Conservation (phyloP, 2,797 vertebrate species). For the Phrynocephalus vlangalii region DNA sequence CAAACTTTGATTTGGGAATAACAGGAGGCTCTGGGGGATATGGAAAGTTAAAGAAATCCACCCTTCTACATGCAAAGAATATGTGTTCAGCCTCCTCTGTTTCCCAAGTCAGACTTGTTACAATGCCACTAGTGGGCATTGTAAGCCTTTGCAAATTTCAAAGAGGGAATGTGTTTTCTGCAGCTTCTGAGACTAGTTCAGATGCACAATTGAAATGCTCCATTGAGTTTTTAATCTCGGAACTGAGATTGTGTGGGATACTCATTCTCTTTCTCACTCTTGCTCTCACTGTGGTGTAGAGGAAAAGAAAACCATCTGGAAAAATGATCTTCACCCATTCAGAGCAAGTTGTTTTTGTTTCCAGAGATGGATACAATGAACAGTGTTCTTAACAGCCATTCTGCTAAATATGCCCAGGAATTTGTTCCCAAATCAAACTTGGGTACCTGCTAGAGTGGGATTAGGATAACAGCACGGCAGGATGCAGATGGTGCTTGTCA, state of each 20-base stretch:
- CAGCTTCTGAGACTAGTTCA: background rate
- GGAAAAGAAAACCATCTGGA: background rate
- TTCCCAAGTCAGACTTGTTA: constrained; percentile 42
- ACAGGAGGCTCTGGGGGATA: background rate
- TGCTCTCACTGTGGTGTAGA: background rate
- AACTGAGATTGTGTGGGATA: background rate
- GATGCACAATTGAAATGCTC: constrained; percentile 1
- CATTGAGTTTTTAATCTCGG: background rate
- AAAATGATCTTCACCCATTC: background rate
- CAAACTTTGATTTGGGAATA: background rate
- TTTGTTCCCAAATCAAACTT: background rate
- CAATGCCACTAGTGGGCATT: constrained; percentile 44
- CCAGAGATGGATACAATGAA: background rate
- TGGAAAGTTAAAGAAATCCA: background rate
- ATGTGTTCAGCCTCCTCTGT: constrained; percentile 41
- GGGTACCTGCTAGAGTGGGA: background rate
- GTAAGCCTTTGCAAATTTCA: constrained; percentile 39
- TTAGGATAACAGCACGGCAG: background rate
- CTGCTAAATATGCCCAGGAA: constrained; percentile 2
- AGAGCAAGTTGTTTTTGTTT: background rate
- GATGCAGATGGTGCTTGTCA: background rate
- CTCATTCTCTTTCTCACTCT: background rate
- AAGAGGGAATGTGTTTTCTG: background rate
- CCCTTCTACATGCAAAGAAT: background rate
- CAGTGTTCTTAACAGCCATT: background rate